Percentiles rank a stretch among this genome's conserved stretches.
These are phyloP conservation scores for Cherax quadricarinatus DNA, from an alignment of 1,140 invertebrate species.

Conservation along the genomic window DNA sequence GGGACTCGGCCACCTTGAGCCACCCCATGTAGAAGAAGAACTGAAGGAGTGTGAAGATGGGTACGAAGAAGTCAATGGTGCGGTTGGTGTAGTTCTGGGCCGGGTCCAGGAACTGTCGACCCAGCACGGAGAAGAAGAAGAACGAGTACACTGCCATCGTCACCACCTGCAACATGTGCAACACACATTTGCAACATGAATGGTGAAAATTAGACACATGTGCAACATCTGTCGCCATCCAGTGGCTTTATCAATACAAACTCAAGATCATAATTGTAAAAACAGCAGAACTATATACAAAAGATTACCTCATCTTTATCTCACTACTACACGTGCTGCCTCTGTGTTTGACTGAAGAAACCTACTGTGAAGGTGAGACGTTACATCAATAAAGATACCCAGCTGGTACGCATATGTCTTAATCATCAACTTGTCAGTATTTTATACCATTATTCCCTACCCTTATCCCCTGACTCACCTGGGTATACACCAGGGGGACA, in stretches of 20 bases:
- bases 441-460: neutral
- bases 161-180: constrained; percentile 84
- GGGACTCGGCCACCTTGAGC: constrained; percentile 49
- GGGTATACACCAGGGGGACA: constrained; percentile 56
- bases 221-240: too few species aligned
- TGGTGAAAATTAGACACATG: neutral
- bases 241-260: neutral
- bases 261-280: neutral
- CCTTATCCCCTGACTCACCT: constrained; percentile 5
- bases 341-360: too few species aligned
- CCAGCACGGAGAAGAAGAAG: constrained; percentile 89
- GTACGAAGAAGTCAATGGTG: constrained; percentile 85
- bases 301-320: too few species aligned
- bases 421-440: too few species aligned
- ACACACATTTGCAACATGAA: neutral
- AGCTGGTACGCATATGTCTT: neutral
- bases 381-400: neutral
- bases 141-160: constrained; percentile 94
- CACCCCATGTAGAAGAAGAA: constrained; percentile 55
- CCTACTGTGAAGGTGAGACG: neutral
- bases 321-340: too few species aligned
- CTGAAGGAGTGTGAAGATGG: constrained; percentile 88
- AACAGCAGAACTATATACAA: too few species aligned
- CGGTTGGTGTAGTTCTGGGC: constrained; percentile 75
- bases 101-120: constrained; percentile 86